These are phyloP conservation scores for Caloenas nicobarica DNA, from an alignment of 2,113 vertebrate genomes.

Conservation along the genomic window DNA sequence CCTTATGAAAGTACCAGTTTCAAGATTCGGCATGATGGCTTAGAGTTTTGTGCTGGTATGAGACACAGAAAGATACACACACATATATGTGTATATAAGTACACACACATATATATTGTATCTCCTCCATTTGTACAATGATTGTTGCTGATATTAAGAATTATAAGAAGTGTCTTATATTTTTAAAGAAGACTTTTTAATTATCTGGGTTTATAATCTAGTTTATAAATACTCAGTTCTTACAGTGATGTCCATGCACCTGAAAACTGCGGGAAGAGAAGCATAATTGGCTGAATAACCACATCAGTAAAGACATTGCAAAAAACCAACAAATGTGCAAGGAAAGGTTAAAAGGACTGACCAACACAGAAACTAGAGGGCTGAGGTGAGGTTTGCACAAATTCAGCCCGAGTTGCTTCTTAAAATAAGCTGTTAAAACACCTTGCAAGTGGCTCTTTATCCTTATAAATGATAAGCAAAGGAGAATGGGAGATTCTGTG, in stretches of 20 bases:
- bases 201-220: background rate
- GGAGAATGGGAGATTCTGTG: background rate
- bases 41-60: background rate
- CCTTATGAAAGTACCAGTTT: background rate
- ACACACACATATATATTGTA: no score
- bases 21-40: background rate
- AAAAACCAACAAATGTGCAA: background rate
- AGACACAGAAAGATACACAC: background rate
- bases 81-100: background rate
- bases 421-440: background rate
- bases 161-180: background rate
- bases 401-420: background rate
- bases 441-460: background rate
- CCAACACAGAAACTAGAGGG: background rate
- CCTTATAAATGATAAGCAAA: background rate
- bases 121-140: background rate
- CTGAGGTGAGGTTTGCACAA: background rate
- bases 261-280: background rate
- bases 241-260: background rate
- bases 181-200: background rate
- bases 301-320: background rate
- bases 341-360: background rate
- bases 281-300: background rate
- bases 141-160: background rate
- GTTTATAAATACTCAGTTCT: background rate